A percentile compares a stretch with the other conserved stretches of the same genome.
Evolutionary conservation across 2,888 invertebrate genomes (phyloP).

Genomic region (Athripsodes cinereus): DNA sequence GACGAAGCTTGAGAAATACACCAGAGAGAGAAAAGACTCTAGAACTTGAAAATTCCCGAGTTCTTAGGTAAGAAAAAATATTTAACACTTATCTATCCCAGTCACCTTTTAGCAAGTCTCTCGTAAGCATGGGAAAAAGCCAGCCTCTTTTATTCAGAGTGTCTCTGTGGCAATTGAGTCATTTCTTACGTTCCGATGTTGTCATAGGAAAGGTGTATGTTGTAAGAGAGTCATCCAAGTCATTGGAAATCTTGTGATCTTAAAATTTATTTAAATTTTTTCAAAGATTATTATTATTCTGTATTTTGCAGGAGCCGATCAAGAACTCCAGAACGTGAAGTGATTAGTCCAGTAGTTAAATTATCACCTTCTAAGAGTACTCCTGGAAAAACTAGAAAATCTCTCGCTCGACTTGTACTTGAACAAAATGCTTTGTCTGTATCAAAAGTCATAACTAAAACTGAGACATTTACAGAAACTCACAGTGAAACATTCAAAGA

Average conservation of each 20-base stretch:
- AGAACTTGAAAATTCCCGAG: background rate
- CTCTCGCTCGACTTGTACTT: slow-evolving; percentile 41
- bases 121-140: too few species aligned
- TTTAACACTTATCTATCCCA: background rate
- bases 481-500: slow-evolving; percentile 29
- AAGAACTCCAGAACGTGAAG: slow-evolving; percentile 40
- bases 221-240: too few species aligned
- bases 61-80: background rate
- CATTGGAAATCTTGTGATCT: too few species aligned
- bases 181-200: too few species aligned
- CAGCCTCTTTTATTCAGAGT: too few species aligned
- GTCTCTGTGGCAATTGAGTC: too few species aligned
- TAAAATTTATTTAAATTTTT: too few species aligned
- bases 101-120: too few species aligned
- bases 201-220: too few species aligned
- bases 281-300: too few species aligned
- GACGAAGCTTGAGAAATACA: slow-evolving; percentile 29
- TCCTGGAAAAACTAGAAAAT: slow-evolving; percentile 35
- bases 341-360: slow-evolving; percentile 29
- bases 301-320: slow-evolving; percentile 37
- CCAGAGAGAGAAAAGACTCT: slow-evolving; percentile 36
- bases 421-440: slow-evolving; percentile 45
- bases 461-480: slow-evolving; percentile 21
- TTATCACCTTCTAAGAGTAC: slow-evolving; percentile 32
- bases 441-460: slow-evolving; percentile 25